A percentile compares a stretch with the other conserved stretches of the same genome.
These are phyloP conservation scores for Thaumatotibia leucotreta DNA, from an alignment of 1,140 invertebrate genomes.

Conservation along the genomic window DNA sequence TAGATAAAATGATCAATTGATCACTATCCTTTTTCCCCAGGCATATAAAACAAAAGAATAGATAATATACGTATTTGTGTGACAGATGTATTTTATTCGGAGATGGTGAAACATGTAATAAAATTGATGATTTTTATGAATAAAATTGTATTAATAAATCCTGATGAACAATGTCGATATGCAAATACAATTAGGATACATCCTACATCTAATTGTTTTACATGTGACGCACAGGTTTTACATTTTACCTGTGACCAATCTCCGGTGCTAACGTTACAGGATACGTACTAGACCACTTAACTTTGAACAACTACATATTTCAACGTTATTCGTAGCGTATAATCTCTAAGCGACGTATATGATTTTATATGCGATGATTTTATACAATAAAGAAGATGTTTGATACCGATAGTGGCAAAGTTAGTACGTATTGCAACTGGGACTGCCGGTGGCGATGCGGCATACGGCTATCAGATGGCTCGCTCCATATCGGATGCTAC, in stretches of 20 bases:
- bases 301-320: neutral
- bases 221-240: no score
- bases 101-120: no score
- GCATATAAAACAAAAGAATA: no score
- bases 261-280: neutral
- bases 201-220: no score
- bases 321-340: neutral
- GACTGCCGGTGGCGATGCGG: slow-evolving; percentile 17
- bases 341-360: slow-evolving; percentile 7
- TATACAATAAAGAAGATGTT: slow-evolving; percentile 16
- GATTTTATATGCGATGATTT: slow-evolving; percentile 11
- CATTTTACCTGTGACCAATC: neutral
- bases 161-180: no score
- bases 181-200: no score
- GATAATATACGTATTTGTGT: no score
- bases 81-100: no score
- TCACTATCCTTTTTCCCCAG: no score
- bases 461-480: slow-evolving; percentile 46
- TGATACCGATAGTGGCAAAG: slow-evolving; percentile 9
- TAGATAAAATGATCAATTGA: no score
- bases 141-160: no score
- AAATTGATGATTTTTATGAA: no score
- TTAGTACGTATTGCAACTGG: slow-evolving; percentile 20
- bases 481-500: slow-evolving; percentile 46
- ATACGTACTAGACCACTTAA: neutral